These are phyloP conservation scores for Ahaetulla prasina DNA, from an alignment of 2,113 vertebrate genomes.

Conservation along the genomic window DNA sequence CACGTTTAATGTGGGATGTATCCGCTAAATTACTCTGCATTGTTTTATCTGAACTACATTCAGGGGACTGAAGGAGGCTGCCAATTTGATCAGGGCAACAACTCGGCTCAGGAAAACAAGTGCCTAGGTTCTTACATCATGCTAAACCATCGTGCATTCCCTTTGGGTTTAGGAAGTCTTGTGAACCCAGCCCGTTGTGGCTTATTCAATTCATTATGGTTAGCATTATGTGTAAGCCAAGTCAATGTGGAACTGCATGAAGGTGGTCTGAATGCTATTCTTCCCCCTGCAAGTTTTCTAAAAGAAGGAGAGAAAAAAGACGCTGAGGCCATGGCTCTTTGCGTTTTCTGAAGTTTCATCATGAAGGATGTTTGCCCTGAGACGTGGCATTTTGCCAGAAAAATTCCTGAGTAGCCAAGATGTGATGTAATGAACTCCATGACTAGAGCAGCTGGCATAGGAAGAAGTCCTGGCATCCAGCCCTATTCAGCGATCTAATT, in stretches of 20 bases:
- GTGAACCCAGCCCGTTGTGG: neutral
- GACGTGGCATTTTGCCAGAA: neutral
- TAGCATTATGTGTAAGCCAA: neutral
- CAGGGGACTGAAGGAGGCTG: neutral
- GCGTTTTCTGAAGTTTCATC: neutral
- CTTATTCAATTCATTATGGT: neutral
- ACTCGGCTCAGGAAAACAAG: neutral
- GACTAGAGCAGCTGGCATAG: conserved; percentile 19
- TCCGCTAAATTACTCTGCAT: neutral
- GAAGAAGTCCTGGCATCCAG: neutral
- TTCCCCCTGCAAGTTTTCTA: neutral
- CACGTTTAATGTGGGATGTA: neutral
- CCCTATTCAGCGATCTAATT: conserved; percentile 10
- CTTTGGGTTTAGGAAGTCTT: neutral
- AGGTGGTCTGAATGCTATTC: neutral
- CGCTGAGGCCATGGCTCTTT: neutral
- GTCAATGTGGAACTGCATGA: neutral
- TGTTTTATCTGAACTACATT: neutral
- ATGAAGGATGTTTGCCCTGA: neutral
- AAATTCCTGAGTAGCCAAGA: conserved; percentile 17
- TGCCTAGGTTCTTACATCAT: neutral
- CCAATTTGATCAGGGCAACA: neutral
- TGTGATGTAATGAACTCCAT: neutral
- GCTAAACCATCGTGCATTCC: neutral
- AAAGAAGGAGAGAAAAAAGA: neutral